Conservation (phyloP, 30 jellyfish, hydroid and myxozoan species). For the Nemopilema nomurai region DNA sequence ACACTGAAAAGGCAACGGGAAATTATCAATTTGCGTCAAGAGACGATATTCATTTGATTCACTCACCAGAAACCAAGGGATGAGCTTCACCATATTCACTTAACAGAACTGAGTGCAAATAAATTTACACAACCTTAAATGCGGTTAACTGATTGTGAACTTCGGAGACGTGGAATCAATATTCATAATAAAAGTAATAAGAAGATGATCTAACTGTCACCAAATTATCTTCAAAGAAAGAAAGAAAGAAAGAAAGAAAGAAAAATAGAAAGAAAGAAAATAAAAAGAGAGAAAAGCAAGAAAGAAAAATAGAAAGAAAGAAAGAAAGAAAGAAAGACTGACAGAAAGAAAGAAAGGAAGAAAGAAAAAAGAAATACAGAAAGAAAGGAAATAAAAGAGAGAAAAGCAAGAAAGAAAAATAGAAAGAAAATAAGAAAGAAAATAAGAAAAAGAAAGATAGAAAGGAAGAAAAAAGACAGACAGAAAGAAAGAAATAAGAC, state of each 20-base stretch:
- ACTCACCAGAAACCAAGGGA: too few species aligned
- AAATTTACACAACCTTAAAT: too few species aligned
- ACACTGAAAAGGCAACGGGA: constrained; percentile 29
- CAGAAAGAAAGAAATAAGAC: not conserved
- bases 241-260: not conserved
- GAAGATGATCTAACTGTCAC: too few species aligned
- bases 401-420: too few species aligned
- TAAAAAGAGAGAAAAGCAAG: not conserved
- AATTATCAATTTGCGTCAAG: not conserved
- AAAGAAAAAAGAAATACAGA: not conserved
- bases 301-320: not conserved
- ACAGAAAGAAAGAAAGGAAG: not conserved
- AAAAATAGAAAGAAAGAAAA: not conserved
- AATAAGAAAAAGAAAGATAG: not conserved
- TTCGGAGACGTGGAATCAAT: too few species aligned
- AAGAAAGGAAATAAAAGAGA: not conserved
- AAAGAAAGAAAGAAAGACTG: not conserved
- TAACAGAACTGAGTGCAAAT: too few species aligned
- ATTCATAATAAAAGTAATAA: too few species aligned
- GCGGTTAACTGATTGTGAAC: too few species aligned
- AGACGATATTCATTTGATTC: too few species aligned
- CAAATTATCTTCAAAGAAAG: not conserved
- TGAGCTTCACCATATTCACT: too few species aligned
- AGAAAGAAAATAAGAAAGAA: not conserved
- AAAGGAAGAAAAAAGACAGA: not conserved